Evolutionary conservation across 2,113 vertebrate species (phyloP).

Genomic region (Hyperoodon ampullatus): DNA sequence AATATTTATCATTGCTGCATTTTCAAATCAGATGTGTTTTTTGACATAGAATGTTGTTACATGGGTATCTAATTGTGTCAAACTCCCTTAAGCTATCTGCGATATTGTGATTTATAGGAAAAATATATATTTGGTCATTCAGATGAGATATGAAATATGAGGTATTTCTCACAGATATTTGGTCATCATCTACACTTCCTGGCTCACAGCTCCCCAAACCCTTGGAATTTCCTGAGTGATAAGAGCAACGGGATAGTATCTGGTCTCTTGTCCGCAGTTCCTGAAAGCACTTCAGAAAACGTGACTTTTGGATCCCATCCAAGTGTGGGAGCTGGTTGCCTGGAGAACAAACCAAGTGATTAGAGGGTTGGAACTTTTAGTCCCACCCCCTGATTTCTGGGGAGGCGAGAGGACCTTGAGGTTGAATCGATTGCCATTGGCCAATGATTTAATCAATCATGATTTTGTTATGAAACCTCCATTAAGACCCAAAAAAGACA

Average conservation of each 20-base stretch:
- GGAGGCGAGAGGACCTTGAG: not conserved
- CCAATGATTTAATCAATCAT: not conserved
- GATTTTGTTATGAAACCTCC: not conserved
- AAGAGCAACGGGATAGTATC: not conserved
- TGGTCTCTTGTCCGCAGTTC: not conserved
- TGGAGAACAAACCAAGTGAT: not conserved
- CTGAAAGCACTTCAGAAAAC: not conserved
- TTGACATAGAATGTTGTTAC: not conserved
- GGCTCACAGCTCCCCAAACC: not conserved
- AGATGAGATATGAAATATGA: no score
- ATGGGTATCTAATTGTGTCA: slow-evolving; percentile 30
- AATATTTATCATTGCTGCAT: not conserved
- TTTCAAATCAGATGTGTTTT: slow-evolving; percentile 13
- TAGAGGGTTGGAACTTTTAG: not conserved
- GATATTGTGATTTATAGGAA: no score
- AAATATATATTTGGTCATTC: no score
- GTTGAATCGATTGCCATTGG: not conserved
- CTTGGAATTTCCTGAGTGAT: not conserved
- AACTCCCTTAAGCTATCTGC: not conserved
- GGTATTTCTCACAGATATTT: not conserved
- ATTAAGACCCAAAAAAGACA: not conserved
- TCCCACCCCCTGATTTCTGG: not conserved
- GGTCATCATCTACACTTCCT: not conserved
- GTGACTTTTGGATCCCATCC: not conserved
- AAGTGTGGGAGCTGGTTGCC: not conserved